Conservation (phyloP, 2,888 invertebrate genomes). For the Zelleria hepariella region DNA sequence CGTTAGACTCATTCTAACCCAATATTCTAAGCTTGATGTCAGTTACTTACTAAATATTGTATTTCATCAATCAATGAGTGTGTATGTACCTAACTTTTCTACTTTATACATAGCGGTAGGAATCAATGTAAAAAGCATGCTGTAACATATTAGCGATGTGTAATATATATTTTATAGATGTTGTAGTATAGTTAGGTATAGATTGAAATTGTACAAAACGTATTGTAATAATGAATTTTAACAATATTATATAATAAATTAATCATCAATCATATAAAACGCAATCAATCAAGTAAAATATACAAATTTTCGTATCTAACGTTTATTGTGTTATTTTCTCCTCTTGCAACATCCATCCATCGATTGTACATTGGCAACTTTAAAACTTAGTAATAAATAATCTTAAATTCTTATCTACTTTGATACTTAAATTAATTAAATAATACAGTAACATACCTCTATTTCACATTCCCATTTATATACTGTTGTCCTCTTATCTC, state of each 20-base stretch:
- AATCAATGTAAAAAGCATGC: slow-evolving; percentile 65
- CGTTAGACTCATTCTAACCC: neutral
- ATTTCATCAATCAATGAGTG: neutral
- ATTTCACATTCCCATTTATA: neutral
- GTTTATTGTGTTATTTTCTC: neutral
- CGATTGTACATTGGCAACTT: neutral
- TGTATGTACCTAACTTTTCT: slow-evolving; percentile 33
- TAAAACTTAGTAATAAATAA: no score
- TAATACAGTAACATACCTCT: no score
- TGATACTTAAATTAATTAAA: no score
- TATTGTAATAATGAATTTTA: slow-evolving; percentile 61
- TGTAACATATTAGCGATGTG: slow-evolving; percentile 65
- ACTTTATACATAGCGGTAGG: slow-evolving; percentile 48
- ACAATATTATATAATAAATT: slow-evolving; percentile 61
- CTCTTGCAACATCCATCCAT: neutral
- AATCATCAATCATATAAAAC: slow-evolving; percentile 70
- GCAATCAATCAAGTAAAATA: slow-evolving; percentile 70
- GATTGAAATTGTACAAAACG: slow-evolving; percentile 69
- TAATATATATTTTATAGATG: slow-evolving; percentile 64
- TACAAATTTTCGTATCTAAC: slow-evolving; percentile 65
- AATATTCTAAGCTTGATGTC: slow-evolving; percentile 4
- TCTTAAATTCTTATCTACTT: no score
- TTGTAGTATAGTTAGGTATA: slow-evolving; percentile 66
- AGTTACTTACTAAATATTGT: neutral
- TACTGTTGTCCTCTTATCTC: slow-evolving; percentile 38